Evolutionary conservation across 2,888 invertebrate species (phyloP), one percentile per base, ranked within the genome.

Genomic region (Zaprionus obscuricornis): DNA sequence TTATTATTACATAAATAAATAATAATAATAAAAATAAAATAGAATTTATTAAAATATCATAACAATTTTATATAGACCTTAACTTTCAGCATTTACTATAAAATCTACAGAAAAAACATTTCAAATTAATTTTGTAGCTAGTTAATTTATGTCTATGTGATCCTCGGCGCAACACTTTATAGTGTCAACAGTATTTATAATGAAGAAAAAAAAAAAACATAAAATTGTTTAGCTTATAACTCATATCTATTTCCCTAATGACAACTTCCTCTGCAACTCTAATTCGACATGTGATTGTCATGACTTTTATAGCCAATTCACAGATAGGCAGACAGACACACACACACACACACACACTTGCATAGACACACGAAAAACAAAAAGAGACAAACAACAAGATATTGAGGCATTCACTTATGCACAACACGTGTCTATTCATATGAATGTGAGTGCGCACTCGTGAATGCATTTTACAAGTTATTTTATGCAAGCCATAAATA

Each of bases 401-500:
- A n/a, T n/a, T n/a, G n/a, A n/a, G n/a, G n/a, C n/a, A n/a, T n/a
- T 68, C 54, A 68, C 58, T 72, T 66, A 67, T 62, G 68, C 70
- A 69, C 62, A 70, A 69, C 75, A 74, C 73, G 66, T 70, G 74
- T 66, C 60, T 52, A 43, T 37, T 67, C 71, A 72, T 66, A 72
- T 60, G 62, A 69, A 69, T 69, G 68, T 52, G 72, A 72, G 73
- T 69, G 67, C 62, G 51, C 66, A 74, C 54, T 74, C 67, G 84
- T 68, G 76, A 83, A 63, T 85, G 76, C 75, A 83, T 79, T 83
- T 75, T 81, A 81, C 81, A 81, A 81, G 81, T 79, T 79, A 85
- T 83, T 81, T 79, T 81, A 76, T 81, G 84, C 86, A 85, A 85
- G 79, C 86, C 82, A 82, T 82, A 82, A 82, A 82, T 86, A 82